Conservation (phyloP, 2,113 vertebrate genomes). For the Psilopsiagon aurifrons region DNA sequence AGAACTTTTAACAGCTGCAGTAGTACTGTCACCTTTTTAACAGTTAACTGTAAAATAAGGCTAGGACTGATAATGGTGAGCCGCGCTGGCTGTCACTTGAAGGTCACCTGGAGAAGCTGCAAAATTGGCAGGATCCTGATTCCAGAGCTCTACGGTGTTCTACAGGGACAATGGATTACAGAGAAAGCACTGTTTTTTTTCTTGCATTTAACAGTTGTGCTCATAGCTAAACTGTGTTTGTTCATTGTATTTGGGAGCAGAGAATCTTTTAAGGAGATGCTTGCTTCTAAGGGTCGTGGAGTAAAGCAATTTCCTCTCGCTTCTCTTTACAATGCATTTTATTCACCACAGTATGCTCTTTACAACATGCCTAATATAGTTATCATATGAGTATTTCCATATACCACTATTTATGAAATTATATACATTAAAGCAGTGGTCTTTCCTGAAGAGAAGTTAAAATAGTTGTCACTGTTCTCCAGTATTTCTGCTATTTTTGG, state of each 20-base stretch:
- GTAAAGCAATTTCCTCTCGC: not conserved
- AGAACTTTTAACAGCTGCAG: not conserved
- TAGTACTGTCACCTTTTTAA: not conserved
- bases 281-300: not conserved
- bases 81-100: not conserved
- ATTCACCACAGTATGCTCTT: not conserved
- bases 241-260: not conserved
- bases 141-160: not conserved
- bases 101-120: not conserved
- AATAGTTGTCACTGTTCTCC: not conserved
- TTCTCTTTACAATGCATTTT: not conserved
- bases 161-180: not conserved
- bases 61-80: not conserved
- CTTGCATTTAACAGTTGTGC: not conserved
- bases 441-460: not conserved
- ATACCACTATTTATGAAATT: not conserved
- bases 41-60: not conserved
- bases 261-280: not conserved
- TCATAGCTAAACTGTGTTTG: not conserved
- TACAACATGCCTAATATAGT: rapidly evolving
- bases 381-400: not conserved
- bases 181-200: not conserved
- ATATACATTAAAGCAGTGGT: not conserved
- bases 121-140: not conserved
- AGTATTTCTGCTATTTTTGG: not conserved